phyloP scores from a whole-genome alignment of 2,113 vertebrate species.

The Acrocephalus kingi region DNA sequence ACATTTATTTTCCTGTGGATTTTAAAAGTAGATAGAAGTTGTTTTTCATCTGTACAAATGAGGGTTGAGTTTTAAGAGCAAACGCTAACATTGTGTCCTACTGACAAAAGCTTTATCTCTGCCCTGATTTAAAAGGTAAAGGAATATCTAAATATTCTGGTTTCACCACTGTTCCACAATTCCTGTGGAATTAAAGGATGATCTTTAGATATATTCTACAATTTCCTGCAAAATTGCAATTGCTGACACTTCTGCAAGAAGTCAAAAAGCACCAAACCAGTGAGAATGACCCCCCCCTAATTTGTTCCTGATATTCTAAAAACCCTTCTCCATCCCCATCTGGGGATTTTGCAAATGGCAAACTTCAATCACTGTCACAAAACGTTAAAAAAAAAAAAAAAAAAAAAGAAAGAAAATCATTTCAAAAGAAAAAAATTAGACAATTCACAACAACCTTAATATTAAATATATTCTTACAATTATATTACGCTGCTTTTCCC shows the following conservation, averaged over 20 bases:
- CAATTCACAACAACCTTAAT: slow-evolving; percentile 53
- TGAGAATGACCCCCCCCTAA: neutral
- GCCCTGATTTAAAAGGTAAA: neutral
- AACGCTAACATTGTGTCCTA: neutral
- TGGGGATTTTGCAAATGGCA: neutral
- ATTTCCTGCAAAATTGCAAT: neutral
- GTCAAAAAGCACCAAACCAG: neutral
- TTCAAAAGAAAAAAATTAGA: neutral
- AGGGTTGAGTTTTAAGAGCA: neutral
- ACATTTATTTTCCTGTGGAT: neutral
- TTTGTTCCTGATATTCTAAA: neutral
- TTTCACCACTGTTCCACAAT: neutral
- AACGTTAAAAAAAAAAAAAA: neutral
- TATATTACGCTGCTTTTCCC: slow-evolving; percentile 33
- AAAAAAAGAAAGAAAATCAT: neutral
- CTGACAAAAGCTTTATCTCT: neutral
- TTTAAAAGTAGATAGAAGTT: neutral
- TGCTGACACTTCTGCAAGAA: neutral
- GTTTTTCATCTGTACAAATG: neutral
- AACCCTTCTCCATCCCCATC: neutral
- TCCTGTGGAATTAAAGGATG: neutral
- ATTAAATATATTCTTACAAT: slow-evolving; percentile 66
- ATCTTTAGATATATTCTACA: neutral
- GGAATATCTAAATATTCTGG: neutral
- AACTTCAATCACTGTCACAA: neutral